A percentile compares a stretch with the other conserved stretches of the same genome.
Conservation (phyloP, 2,888 invertebrate species). For the Drosophila subsilvestris region DNA sequence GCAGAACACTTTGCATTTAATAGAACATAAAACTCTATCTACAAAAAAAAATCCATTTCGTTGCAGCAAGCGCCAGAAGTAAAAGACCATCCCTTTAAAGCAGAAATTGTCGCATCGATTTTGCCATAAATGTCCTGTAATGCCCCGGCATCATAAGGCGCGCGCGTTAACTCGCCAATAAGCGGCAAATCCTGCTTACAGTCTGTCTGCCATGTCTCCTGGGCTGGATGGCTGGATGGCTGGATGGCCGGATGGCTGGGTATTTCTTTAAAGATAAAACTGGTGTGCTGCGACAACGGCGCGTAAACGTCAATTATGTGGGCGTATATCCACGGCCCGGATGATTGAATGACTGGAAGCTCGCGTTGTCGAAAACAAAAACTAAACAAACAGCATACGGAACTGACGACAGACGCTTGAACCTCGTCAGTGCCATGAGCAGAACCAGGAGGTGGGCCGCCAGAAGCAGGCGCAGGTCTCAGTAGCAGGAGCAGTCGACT, state of each 20-base stretch:
- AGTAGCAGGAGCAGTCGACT: conserved; percentile 32
- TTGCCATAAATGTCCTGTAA: conserved; percentile 48
- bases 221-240: neutral
- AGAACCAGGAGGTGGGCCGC: conserved; percentile 24
- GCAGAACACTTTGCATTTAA: conserved; percentile 3
- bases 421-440: conserved; percentile 51
- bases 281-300: conserved; percentile 38
- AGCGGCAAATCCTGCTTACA: conserved; percentile 49
- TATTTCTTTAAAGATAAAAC: conserved; percentile 57
- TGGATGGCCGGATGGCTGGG: no score
- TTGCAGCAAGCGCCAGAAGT: conserved; percentile 2
- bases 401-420: conserved; percentile 42
- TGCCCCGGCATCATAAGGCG: conserved; percentile 9
- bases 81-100: neutral
- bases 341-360: conserved; percentile 63
- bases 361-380: conserved; percentile 27
- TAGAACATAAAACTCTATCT: neutral
- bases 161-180: conserved; percentile 59
- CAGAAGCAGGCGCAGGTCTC: conserved; percentile 14
- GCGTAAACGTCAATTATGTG: conserved; percentile 65
- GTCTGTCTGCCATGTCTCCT: neutral
- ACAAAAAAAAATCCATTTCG: conserved; percentile 31
- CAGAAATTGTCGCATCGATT: conserved; percentile 53
- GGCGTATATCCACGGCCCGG: conserved; percentile 29
- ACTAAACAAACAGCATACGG: conserved; percentile 45